Base-by-base conservation (phyloP, 2,113 vertebrate genomes). In the Bubo scandiacus region DNA sequence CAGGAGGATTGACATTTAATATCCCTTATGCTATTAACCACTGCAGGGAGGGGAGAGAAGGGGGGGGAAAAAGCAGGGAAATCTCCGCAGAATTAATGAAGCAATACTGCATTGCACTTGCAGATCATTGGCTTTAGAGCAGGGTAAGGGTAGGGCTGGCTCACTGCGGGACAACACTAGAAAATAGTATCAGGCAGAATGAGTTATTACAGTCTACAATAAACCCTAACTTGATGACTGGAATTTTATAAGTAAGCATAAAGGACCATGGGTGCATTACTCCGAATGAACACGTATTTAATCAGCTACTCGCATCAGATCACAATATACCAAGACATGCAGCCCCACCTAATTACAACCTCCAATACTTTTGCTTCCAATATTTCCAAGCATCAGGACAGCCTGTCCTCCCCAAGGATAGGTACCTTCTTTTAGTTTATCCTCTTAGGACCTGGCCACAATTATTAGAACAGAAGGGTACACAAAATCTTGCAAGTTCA, bases 1-100 rank as follows among this genome's bases (percentile, higher is more conserved):
- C 92, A 91, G 94, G 61, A 95, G 93, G 95, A 97, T 42, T 97
- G 96, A 97, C 96, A 96, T 97, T 96, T 97, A 97, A 97, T 97
- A 97, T 97, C 94, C 95, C 93, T 97, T 96, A 92, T 86, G 86
- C 96, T 96, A 96, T 95, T 97, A 97, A 93, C 94, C 72, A 95
- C 92, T 85, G 92, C 67, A 75, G 80, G 47, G 87, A 96, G 80
- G 88, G 85, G 70, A 95, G 47, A 78, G 71, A 74, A 74, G 75
- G 71, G 65, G 65, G 74, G 84, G 55, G 6, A 2, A 15, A 95
- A 81, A 80, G 2, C 62, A 95, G 91, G 71, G 75, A 96, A 97
- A 94, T 92, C 87, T 97, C 26, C 0, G 67, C 90, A 96, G 93
- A 95, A 94, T 95, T 96, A 96, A 97, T 94, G 92, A 95, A 93